Base-by-base conservation (phyloP, 2,888 invertebrate species). In the Plagodis dolabraria region DNA sequence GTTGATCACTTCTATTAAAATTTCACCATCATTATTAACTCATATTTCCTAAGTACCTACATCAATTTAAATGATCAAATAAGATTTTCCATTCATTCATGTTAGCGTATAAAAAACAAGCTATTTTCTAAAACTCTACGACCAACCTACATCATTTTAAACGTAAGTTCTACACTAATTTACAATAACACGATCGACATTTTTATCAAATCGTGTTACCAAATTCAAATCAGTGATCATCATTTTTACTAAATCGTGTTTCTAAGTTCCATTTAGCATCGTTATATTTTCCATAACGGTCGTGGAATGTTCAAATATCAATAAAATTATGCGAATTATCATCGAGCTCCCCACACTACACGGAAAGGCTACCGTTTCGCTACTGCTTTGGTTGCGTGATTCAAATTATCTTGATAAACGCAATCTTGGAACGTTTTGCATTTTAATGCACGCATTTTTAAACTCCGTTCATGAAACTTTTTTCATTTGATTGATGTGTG, bases 281-380 rank as follows among this genome's bases (percentile, higher is more conserved):
- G 56, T 47, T 55, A 43, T 52, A 45, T 22, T 22, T 22, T 22
- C 22, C 22, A 22, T 52, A 33, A 38, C 34, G 54, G 54, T 47
- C 47, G 12, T 11, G 34, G 33, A 54, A 54, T 36, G 38, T 43
- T 34, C 47, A 12, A 51, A 40, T 51, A 58, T 59, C 34, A 51
- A 53, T 63, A 46, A 11, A 50, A 35, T 57, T 57, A 55, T 58
- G 53, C 47, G 49, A 47, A 57, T 49, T 59, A 44, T 34, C 5
- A 4, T 46, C 5, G 34, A 42, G 51, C 49, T 22, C n/a, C 36
- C 44, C 57, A 55, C 57, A 47, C 45, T 59, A 55, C 57, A 47
- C 45, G 52, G 43, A 47, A 35, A 45, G 34, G 64, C 62, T 64
- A 60, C 60, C 53, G 59, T 60, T 57, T 48, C 35, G 63, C 60